Conservation (phyloP, 2,888 invertebrate genomes). For the Zaprionus obscuricornis region DNA sequence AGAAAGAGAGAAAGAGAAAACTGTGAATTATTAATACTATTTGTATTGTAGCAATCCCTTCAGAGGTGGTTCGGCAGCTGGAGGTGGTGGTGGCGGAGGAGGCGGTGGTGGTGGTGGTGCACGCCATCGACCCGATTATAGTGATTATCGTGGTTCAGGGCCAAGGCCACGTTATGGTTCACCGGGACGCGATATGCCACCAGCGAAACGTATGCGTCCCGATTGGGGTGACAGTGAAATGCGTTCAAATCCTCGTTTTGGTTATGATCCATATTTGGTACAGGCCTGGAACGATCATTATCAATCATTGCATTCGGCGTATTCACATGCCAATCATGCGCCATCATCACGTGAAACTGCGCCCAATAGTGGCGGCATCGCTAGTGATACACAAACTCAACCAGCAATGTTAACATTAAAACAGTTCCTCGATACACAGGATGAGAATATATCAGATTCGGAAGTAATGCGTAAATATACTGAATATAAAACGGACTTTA, state of each 20-base stretch:
- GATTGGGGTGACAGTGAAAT: constrained; percentile 87
- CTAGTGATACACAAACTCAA: constrained; percentile 87
- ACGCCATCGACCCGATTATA: constrained; percentile 88
- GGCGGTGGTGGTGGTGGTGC: constrained; percentile 59
- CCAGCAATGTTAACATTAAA: constrained; percentile 99
- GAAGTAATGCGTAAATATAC: constrained; percentile 98
- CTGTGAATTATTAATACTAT: background rate
- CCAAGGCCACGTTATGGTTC: constrained; percentile 89
- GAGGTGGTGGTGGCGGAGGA: constrained; percentile 83
- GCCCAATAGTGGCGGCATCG: constrained; percentile 17
- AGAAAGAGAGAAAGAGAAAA: no score
- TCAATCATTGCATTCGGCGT: constrained; percentile 80
- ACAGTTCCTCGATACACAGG: constrained; percentile 97
- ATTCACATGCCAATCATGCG: constrained; percentile 61
- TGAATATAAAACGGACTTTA: constrained; percentile 98
- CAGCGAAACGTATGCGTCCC: constrained; percentile 89
- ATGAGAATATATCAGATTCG: constrained; percentile 98
- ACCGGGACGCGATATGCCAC: constrained; percentile 90
- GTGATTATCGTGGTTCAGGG: constrained; percentile 90
- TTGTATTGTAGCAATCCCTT: constrained; percentile 79
- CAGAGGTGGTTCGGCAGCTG: constrained; percentile 85
- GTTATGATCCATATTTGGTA: constrained; percentile 83
- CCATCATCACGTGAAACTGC: constrained; percentile 63
- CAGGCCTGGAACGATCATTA: constrained; percentile 83
- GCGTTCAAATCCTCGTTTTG: constrained; percentile 83